Base-by-base conservation (phyloP, 2,113 vertebrate genomes). In the Sarotherodon lohbergeri region DNA sequence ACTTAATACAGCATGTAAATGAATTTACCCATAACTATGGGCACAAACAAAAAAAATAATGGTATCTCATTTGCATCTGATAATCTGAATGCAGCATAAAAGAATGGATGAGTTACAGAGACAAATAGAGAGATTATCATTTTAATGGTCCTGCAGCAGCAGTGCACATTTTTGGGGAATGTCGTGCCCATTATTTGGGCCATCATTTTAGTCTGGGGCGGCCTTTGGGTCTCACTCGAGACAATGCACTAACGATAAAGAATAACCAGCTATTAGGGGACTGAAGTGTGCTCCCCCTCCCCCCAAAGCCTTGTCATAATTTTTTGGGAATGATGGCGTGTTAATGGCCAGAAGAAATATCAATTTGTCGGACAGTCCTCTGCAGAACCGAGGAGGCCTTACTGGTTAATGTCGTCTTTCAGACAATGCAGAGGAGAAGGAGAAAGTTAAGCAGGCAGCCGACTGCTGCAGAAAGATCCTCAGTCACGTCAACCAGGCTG, bases 401-500 rank as follows among this genome's bases (percentile, higher is more conserved):
- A 34, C 27, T 56, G 54, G 41, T 85, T 79, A 32, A 76, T 91
- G 82, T 54, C 11, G 4, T 61, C 81, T 90, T 91, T 76, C 96
- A 99, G 99, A 99, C 81, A 97, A 97, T 88, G 86, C 95, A 2
- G 94, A 93, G 78, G 98, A 99, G 94, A 98, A 96, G 89, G 97
- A 98, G 48, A 99, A 99, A 88, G 97, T 99, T 39, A 99, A 98
- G 95, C 97, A 96, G 89, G 98, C 99, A 22, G 98, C 97, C 4
- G 98, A 99, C 86, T 98, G 98, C 66, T 99, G 99, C 81, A 96
- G 98, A 61, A 97, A 97, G 93, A 97, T 99, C 94, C 97, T 99
- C 86, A 98, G 98, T 96, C 97, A 98, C 10, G 98, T 99, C 80
- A 99, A 99, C 94, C 98, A 99, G 95, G 98, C 98, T 80, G 98